Evolutionary conservation across 2,113 vertebrate species (phyloP), one percentile per base, ranked within the genome.

Genomic region (Gallinago paraguaiae): DNA sequence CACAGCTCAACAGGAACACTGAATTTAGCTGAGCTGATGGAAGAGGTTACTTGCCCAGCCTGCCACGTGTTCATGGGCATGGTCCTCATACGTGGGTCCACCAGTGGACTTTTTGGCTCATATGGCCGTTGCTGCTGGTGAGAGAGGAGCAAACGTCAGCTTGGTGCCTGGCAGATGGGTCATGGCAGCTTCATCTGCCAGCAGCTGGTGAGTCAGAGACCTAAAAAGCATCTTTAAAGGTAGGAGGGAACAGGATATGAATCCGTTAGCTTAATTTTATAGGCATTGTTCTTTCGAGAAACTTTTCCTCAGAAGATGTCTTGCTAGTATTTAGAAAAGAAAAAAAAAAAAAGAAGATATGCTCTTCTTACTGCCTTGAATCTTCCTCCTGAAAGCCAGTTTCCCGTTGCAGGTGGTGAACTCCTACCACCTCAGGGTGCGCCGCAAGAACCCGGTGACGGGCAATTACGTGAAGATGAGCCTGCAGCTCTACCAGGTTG

Each of bases 401-500:
- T 92, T 91, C 45, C 25, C 4, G 0, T 95, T 97, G 88, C 94
- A 99, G 99, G 99, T 99, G 95, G 99, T 99, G 95, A 99, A 99
- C 82, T 99, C 99, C 20, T 99, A 99, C 95, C 99, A 99, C 75
- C 98, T 99, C 83, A 96, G 99, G 53, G 99, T 99, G 86, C 98
- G 99, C 53, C 98, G 98, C 92, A 99, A 98, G 98, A 99, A 99
- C 93, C 99, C 99, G 0, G 99, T 99, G 50, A 99, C 99, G 0
- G 99, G 99, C 53, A 99, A 98, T 92, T 98, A 99, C 22, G 99
- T 99, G 96, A 99, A 99, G 97, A 99, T 99, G 99, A 99, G 99
- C 93, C 98, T 99, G 86, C 99, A 99, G 95, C 99, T 99, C n/a
- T 99, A 99, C 97, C 99, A 99, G 96, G 99, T 99, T 94, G 99